Conservation (phyloP, 1,140 invertebrate genomes). For the Laodelphax striatellus region DNA sequence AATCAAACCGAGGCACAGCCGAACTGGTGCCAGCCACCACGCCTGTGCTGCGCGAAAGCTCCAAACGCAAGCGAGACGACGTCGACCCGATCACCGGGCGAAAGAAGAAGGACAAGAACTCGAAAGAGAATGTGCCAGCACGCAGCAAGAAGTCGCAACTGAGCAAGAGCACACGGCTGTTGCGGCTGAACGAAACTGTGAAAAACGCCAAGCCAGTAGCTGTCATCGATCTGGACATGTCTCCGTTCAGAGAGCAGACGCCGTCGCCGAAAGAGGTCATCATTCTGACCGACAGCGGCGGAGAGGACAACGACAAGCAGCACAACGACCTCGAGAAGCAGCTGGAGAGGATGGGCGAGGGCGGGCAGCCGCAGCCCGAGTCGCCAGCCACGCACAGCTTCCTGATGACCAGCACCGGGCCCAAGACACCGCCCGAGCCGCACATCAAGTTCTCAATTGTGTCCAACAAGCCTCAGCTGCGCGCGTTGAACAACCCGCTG, state of each 20-base stretch:
- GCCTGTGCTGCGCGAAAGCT: slow-evolving; percentile 29
- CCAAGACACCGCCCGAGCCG: slow-evolving; percentile 63
- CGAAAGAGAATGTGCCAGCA: slow-evolving; percentile 28
- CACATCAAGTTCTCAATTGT: slow-evolving; percentile 54
- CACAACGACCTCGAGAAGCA: slow-evolving; percentile 11
- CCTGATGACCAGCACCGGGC: slow-evolving; percentile 34
- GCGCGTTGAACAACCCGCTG: slow-evolving; percentile 47
- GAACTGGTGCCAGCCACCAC: slow-evolving; percentile 11
- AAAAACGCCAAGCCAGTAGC: slow-evolving; percentile 53
- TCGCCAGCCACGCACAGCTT: slow-evolving; percentile 16
- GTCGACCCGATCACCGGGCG: slow-evolving; percentile 24
- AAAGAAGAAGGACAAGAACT: slow-evolving; percentile 29
- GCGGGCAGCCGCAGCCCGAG: slow-evolving; percentile 14
- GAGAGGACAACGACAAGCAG: slow-evolving; percentile 41
- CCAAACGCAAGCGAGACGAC: slow-evolving; percentile 32
- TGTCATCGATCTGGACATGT: slow-evolving; percentile 72
- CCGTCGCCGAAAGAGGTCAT: slow-evolving; percentile 69
- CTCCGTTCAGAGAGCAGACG: slow-evolving; percentile 67
- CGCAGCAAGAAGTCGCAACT: slow-evolving; percentile 4
- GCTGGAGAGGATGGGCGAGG: slow-evolving; percentile 6
- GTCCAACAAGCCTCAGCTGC: slow-evolving; percentile 42
- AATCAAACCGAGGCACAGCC: slow-evolving; percentile 36
- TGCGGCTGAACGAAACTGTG: slow-evolving; percentile 15
- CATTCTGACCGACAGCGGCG: slow-evolving; percentile 69
- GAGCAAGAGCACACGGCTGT: slow-evolving; percentile 12